phyloP scores from a whole-genome alignment of 2,888 invertebrate species.

The Salticus scenicus region DNA sequence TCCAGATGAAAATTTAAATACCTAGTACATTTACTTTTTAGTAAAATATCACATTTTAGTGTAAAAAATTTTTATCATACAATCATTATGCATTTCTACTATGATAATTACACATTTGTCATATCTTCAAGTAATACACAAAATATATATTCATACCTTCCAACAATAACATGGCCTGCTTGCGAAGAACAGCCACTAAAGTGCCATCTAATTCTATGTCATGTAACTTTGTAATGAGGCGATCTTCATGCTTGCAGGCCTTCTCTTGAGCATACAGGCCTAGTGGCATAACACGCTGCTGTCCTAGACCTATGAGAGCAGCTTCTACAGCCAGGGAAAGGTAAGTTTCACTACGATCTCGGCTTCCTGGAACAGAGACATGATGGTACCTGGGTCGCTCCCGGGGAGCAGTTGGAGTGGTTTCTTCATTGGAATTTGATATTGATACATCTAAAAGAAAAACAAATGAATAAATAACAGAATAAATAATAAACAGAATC shows the following conservation, averaged over 20 bases:
- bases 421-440: slow-evolving; percentile 52
- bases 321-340: slow-evolving; percentile 86
- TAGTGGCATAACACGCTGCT: slow-evolving; percentile 86
- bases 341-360: slow-evolving; percentile 82
- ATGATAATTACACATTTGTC: too few relatives aligned
- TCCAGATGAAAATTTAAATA: too few relatives aligned
- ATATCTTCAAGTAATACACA: too few relatives aligned
- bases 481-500: too few relatives aligned
- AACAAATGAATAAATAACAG: neutral
- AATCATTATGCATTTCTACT: too few relatives aligned
- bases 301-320: slow-evolving; percentile 85
- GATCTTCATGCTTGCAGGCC: slow-evolving; percentile 85
- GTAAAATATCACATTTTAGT: too few relatives aligned
- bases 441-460: slow-evolving; percentile 25
- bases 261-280: slow-evolving; percentile 87
- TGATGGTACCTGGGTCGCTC: slow-evolving; percentile 81
- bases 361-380: slow-evolving; percentile 84
- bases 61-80: too few relatives aligned
- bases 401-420: slow-evolving; percentile 43
- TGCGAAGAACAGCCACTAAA: slow-evolving; percentile 82
- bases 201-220: slow-evolving; percentile 86
- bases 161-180: slow-evolving; percentile 83
- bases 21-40: too few relatives aligned
- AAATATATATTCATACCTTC: slow-evolving; percentile 80
- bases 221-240: slow-evolving; percentile 84